Conservation (phyloP, 1,140 invertebrate species). For the Eurytemora carolleeae region DNA sequence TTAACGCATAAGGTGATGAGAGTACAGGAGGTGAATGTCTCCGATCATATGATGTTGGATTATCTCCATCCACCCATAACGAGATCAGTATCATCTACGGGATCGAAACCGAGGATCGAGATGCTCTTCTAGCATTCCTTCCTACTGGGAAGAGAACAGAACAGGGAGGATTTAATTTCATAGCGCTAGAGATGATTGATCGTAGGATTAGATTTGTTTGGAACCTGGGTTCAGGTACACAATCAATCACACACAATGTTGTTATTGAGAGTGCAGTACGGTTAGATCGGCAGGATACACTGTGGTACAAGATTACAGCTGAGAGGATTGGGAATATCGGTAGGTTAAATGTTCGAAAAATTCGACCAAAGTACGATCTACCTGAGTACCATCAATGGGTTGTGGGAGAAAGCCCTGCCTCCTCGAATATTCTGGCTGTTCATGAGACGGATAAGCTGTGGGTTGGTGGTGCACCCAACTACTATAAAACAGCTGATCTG, state of each 20-base stretch:
- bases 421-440: slow-evolving; percentile 19
- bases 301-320: slow-evolving; percentile 50
- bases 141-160: background rate
- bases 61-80: background rate
- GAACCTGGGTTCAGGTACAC: slow-evolving; percentile 49
- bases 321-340: slow-evolving; percentile 37
- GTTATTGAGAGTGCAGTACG: slow-evolving; percentile 32
- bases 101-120: background rate
- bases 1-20: too few species aligned
- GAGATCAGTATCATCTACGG: background rate
- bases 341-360: slow-evolving; percentile 32
- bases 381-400: slow-evolving; percentile 18
- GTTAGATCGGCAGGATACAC: slow-evolving; percentile 36
- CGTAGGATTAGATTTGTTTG: slow-evolving; percentile 49
- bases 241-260: slow-evolving; percentile 38
- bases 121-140: background rate
- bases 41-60: background rate
- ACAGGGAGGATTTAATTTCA: slow-evolving; percentile 36
- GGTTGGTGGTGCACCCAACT: slow-evolving; percentile 16
- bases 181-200: slow-evolving; percentile 54
- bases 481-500: slow-evolving; percentile 6
- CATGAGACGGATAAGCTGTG: background rate
- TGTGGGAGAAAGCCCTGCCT: slow-evolving; percentile 17
- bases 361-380: slow-evolving; percentile 17
- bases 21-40: background rate